Evolutionary conservation across 2,113 vertebrate species (phyloP).

Genomic region (Nothobranchius kuhntae): DNA sequence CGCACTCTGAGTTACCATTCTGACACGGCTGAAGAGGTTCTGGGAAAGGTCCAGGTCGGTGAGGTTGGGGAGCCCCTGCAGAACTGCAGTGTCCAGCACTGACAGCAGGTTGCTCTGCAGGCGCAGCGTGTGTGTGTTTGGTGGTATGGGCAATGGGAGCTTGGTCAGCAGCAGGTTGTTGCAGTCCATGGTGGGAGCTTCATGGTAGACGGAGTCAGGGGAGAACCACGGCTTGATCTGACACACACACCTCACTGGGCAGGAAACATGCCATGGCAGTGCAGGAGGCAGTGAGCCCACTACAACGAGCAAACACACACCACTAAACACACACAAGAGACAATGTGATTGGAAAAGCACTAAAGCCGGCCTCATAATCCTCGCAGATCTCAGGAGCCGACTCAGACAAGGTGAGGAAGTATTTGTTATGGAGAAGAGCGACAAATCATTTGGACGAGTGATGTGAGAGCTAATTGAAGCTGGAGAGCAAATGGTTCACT

Average conservation of each 20-base stretch:
- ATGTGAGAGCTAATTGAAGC: conserved; percentile 17
- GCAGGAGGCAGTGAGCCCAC: conserved; percentile 77
- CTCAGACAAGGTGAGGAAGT: conserved; percentile 39
- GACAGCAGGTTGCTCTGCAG: conserved; percentile 90
- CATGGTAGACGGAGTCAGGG: conserved; percentile 86
- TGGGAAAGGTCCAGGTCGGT: conserved; percentile 93
- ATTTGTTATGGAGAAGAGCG: conserved; percentile 28
- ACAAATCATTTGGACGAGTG: conserved; percentile 44
- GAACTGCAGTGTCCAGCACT: conserved; percentile 75
- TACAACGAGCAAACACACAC: conserved; percentile 60
- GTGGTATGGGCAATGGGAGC: conserved; percentile 80
- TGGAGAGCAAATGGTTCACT: conserved; percentile 16
- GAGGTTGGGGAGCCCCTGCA: conserved; percentile 85
- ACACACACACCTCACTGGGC: conserved; percentile 85
- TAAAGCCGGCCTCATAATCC: conserved; percentile 69
- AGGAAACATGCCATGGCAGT: conserved; percentile 87
- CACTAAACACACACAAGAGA: conserved; percentile 74
- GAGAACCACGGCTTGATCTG: conserved; percentile 95
- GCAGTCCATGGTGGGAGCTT: conserved; percentile 92
- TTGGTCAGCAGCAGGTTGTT: conserved; percentile 85
- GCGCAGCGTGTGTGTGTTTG: conserved; percentile 87
- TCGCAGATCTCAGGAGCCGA: conserved; percentile 37
- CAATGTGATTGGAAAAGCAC: conserved; percentile 70
- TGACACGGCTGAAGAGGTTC: conserved; percentile 83
- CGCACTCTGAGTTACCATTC: conserved; percentile 72